Conservation (phyloP, 2,888 invertebrate genomes). For the Thysanoteuthis rhombus region DNA sequence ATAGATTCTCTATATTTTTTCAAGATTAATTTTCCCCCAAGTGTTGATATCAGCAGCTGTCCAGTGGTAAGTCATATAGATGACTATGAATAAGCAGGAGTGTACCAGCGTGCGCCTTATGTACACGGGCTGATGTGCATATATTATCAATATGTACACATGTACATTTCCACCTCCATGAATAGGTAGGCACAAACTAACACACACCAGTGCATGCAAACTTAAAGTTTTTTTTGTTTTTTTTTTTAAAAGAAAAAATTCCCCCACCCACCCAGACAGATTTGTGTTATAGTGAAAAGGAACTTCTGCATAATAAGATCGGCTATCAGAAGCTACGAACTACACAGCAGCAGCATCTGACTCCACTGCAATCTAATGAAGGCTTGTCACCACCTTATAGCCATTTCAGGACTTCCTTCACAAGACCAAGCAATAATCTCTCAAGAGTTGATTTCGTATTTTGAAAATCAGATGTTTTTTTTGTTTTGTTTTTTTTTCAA, state of each 20-base stretch:
- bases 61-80: neutral
- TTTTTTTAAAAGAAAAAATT: neutral
- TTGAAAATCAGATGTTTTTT: too few species aligned
- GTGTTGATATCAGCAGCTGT: slow-evolving; percentile 23
- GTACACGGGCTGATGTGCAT: neutral
- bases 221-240: too few species aligned
- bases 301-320: neutral
- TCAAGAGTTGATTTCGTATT: neutral
- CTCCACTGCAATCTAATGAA: too few species aligned
- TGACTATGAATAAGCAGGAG: neutral
- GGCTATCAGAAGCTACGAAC: neutral
- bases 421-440: neutral
- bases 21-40: neutral
- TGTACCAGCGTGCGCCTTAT: neutral
- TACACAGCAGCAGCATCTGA: neutral
- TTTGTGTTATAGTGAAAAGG: neutral
- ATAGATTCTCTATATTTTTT: neutral
- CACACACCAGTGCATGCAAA: too few species aligned
- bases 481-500: neutral
- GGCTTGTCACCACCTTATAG: neutral
- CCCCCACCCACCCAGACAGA: neutral
- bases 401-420: neutral
- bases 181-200: neutral
- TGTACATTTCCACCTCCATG: neutral
- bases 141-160: neutral